Conservation (phyloP, 2,888 invertebrate species). For the Eupeodes luniger region DNA sequence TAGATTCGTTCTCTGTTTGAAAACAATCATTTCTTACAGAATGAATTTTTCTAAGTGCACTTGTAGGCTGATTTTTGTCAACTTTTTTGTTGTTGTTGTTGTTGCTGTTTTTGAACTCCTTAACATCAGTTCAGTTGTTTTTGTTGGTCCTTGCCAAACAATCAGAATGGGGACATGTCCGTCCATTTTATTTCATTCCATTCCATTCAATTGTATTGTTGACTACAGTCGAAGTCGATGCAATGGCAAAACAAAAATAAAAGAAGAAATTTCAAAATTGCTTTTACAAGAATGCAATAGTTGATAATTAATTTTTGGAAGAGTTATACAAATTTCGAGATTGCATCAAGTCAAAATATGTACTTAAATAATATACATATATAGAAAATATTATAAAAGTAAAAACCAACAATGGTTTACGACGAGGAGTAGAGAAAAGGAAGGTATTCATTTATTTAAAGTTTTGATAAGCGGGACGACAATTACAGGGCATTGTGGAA, state of each 20-base stretch:
- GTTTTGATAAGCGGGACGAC: not conserved
- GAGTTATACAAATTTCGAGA: constrained; percentile 31
- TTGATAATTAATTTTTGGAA: constrained; percentile 69
- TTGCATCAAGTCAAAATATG: not conserved
- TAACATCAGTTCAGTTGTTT: not conserved
- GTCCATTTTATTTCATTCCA: constrained; percentile 38
- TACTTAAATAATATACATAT: too few relatives aligned
- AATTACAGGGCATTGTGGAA: constrained; percentile 8
- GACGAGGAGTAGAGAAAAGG: not conserved
- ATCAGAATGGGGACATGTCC: constrained; percentile 72
- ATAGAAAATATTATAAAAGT: not conserved
- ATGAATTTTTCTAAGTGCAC: constrained; percentile 8
- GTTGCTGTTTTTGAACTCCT: not conserved
- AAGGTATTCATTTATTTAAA: constrained; percentile 20
- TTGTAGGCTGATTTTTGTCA: constrained; percentile 41
- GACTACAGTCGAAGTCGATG: constrained; percentile 41
- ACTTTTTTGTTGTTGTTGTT: constrained; percentile 4
- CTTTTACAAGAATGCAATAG: constrained; percentile 71
- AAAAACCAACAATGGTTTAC: not conserved
- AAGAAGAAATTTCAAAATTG: constrained; percentile 53
- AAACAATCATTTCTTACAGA: not conserved
- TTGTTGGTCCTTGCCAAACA: constrained; percentile 59
- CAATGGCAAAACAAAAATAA: not conserved
- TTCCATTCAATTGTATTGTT: constrained; percentile 53
- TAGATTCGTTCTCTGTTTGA: not conserved